A percentile compares a stretch with the other conserved stretches of the same genome.
These are phyloP conservation scores for Apotomis turbidana DNA, from an alignment of 2,888 invertebrate species.

Conservation along the genomic window DNA sequence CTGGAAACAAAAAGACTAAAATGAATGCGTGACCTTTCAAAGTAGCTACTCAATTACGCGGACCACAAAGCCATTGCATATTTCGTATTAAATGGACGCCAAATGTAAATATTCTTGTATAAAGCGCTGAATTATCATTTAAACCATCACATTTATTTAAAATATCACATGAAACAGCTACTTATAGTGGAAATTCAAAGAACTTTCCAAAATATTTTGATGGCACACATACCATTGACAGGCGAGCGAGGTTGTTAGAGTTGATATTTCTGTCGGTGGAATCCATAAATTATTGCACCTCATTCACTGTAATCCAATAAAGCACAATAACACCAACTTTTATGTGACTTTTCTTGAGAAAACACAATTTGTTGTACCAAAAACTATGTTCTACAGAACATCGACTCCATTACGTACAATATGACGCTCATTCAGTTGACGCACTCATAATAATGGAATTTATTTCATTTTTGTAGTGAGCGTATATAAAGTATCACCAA, in stretches of 20 bases:
- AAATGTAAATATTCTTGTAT: conserved; percentile 3
- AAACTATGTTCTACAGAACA: conserved; percentile 67
- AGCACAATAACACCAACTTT: conserved; percentile 62
- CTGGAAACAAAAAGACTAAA: conserved; percentile 75
- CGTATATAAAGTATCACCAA: neutral
- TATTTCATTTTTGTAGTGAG: conserved; percentile 39
- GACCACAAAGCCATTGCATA: conserved; percentile 75
- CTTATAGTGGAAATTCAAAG: conserved; percentile 57
- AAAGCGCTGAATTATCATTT: conserved; percentile 43
- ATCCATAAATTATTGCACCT: conserved; percentile 68
- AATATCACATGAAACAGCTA: conserved; percentile 46
- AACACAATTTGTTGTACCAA: conserved; percentile 64
- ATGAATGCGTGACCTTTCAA: conserved; percentile 82
- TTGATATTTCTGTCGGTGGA: conserved; percentile 57
- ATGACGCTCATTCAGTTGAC: conserved; percentile 84
- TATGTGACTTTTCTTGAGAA: conserved; percentile 66
- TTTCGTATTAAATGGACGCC: conserved; percentile 40
- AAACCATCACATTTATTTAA: conserved; percentile 45
- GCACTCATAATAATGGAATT: conserved; percentile 68
- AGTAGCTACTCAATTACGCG: conserved; percentile 83
- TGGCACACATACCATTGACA: conserved; percentile 82
- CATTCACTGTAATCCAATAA: conserved; percentile 70
- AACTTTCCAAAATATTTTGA: conserved; percentile 85
- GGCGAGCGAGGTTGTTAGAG: conserved; percentile 71
- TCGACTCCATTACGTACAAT: conserved; percentile 87